A percentile compares a stretch with the other conserved stretches of the same genome.
Evolutionary conservation across 2,797 vertebrate genomes (phyloP).

Genomic region (Merluccius polli): DNA sequence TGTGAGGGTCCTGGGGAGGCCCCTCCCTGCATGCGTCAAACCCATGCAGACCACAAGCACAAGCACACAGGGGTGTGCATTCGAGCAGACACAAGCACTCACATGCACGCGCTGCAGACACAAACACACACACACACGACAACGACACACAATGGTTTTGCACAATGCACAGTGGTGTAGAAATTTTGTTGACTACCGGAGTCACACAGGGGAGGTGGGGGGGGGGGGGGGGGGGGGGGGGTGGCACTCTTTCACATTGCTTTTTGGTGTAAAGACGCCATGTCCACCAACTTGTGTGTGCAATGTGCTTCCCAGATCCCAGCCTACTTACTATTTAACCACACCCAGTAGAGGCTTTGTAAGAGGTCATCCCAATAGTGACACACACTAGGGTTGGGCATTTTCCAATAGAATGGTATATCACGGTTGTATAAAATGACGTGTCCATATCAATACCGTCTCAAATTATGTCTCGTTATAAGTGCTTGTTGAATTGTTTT

Average conservation of each 20-base stretch:
- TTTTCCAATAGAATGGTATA: too few relatives aligned
- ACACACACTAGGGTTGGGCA: too few relatives aligned
- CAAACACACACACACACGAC: conserved; percentile 22
- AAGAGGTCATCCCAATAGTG: background rate
- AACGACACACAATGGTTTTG: conserved; percentile 29
- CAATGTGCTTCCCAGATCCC: conserved; percentile 26
- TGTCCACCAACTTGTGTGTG: conserved; percentile 37
- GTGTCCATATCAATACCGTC: too few relatives aligned
- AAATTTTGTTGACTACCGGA: conserved; percentile 17
- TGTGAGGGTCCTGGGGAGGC: background rate
- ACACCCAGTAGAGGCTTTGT: background rate
- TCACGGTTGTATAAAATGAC: too few relatives aligned
- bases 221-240: too few relatives aligned
- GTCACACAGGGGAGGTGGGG: conserved; percentile 32
- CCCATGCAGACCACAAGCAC: background rate
- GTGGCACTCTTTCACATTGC: background rate
- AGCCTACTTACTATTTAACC: conserved; percentile 28
- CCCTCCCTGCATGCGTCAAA: too few relatives aligned
- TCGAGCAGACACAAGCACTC: conserved; percentile 12
- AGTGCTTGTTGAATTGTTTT: too few relatives aligned
- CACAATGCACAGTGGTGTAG: conserved; percentile 31
- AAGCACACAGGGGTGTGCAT: conserved; percentile 13
- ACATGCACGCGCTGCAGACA: too few relatives aligned
- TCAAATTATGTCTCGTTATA: too few relatives aligned
- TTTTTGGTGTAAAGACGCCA: conserved; percentile 33